phyloP scores from a whole-genome alignment of 2,797 vertebrate species.

The Sebastes taczanowskii region DNA sequence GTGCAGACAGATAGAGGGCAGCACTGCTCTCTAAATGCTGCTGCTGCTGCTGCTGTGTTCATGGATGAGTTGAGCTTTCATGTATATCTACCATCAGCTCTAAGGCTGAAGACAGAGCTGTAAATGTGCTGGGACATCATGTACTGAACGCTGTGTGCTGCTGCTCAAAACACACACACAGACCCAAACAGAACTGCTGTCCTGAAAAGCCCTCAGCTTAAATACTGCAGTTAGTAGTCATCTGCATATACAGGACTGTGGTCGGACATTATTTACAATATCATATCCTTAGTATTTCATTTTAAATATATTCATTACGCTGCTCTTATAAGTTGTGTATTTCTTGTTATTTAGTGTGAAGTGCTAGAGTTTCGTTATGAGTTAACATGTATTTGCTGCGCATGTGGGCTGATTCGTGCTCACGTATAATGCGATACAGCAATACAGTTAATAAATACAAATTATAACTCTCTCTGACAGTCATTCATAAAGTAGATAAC shows the following conservation, averaged over 20 bases:
- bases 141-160: conserved; percentile 56
- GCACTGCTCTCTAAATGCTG: conserved; percentile 4
- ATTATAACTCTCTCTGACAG: too few species aligned
- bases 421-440: neutral
- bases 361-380: neutral
- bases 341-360: neutral
- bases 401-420: neutral
- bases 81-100: neutral
- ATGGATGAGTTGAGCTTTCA: neutral
- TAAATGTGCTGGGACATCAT: conserved; percentile 46
- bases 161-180: conserved; percentile 7
- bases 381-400: neutral
- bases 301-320: neutral
- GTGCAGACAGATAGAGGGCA: conserved; percentile 23
- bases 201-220: neutral
- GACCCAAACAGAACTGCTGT: neutral
- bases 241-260: neutral
- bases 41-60: neutral
- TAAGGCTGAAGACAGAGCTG: conserved; percentile 17
- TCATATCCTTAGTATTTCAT: neutral
- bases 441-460: neutral
- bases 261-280: neutral
- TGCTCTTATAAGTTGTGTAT: neutral
- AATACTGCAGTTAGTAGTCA: neutral
- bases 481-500: too few species aligned